Evolutionary conservation across 2,113 vertebrate species (phyloP), one percentile per base, ranked within the genome.

Genomic region (Megalops atlanticus): DNA sequence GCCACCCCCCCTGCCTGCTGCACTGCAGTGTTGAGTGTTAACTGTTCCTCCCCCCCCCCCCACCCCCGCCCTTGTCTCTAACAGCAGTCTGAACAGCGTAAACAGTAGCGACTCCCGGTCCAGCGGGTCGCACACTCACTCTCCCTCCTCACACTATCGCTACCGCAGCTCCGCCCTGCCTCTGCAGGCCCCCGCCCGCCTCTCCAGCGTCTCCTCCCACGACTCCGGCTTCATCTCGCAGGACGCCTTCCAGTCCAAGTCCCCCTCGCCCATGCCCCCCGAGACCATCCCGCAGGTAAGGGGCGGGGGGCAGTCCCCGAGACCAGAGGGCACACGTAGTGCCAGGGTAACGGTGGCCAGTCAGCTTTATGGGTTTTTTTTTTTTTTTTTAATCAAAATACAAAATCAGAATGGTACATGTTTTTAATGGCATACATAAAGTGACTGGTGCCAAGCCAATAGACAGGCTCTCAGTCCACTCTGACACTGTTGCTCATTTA

Each of bases 141-240:
- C 97, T 81, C 97, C 97, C 87, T 96, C 96, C 91, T 96, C 97
- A 38, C 96, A 97, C 86, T 97, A 96, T 93, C 96, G 96, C 84
- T 97, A 94, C 93, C 94, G 96, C 72, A 94, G 96, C 95, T 96
- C 96, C 88, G 94, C 94, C 92, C 93, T 95, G 88, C 95, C 96
- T 83, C 96, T 96, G 94, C 96, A 96, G 93, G 93, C 95, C 4
- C 96, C 97, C 0, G 94, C 96, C 91, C 95, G 97, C 86, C 96
- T 98, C 78, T 97, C 96, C 86, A 97, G 96, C 0, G 94, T 98
- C 90, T 99, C 97, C 73, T 98, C 97, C 83, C 97, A 98, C 3
- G 97, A 98, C 93, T 99, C 97, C 0, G 97, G 97, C 82, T 99
- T 99, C 93, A 97, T 97, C 85, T 99, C 97, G 79, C 97, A 99